These are phyloP conservation scores for Cephalopterus ornatus DNA, from an alignment of 2,113 vertebrate genomes.

Conservation along the genomic window DNA sequence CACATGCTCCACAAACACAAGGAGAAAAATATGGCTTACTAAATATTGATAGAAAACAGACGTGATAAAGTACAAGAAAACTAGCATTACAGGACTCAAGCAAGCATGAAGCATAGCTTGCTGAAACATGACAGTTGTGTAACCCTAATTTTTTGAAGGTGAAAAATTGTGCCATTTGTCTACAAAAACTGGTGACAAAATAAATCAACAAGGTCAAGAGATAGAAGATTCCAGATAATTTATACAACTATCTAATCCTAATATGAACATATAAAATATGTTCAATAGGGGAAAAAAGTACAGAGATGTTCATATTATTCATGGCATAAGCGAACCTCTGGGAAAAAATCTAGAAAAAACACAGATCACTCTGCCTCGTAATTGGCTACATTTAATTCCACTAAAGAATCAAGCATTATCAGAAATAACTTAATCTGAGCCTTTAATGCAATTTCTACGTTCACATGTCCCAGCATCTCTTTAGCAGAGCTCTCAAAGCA, in stretches of 20 bases:
- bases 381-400: background rate
- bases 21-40: background rate
- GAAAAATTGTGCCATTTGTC: background rate
- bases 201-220: background rate
- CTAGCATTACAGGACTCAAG: background rate
- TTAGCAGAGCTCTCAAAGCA: background rate
- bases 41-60: background rate
- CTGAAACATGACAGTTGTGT: background rate
- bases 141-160: background rate
- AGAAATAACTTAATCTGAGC: background rate
- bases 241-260: background rate
- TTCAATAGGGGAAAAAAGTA: background rate
- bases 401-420: background rate
- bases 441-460: background rate
- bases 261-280: background rate
- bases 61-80: background rate
- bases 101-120: background rate
- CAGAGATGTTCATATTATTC: background rate
- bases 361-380: background rate
- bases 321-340: background rate
- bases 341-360: background rate
- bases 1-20: background rate
- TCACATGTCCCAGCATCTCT: background rate
- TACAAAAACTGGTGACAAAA: background rate
- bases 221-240: background rate